Conservation (phyloP, 2,888 invertebrate species). For the Trissolcus japonicus region DNA sequence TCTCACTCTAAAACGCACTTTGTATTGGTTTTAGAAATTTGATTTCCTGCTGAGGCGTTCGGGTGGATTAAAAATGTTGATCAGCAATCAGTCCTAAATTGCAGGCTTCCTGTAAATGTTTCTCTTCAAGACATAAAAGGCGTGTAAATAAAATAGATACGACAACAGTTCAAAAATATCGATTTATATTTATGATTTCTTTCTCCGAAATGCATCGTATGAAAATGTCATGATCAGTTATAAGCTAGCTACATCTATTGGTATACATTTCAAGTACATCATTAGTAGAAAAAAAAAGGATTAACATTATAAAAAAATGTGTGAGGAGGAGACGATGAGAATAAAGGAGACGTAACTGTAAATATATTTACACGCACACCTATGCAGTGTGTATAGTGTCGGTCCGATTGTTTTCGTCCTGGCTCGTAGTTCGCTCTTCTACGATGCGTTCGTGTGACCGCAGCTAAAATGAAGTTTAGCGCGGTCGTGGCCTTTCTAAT, state of each 20-base stretch:
- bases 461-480: constrained; percentile 48
- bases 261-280: constrained; percentile 26
- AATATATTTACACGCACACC: constrained; percentile 52
- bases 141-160: too few species aligned
- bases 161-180: too few species aligned
- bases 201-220: constrained; percentile 26
- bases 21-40: too few species aligned
- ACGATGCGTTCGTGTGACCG: constrained; percentile 28
- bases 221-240: constrained; percentile 38
- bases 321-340: constrained; percentile 14
- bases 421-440: constrained; percentile 16
- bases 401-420: constrained; percentile 18
- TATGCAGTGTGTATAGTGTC: constrained; percentile 14
- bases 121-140: too few species aligned
- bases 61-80: too few species aligned
- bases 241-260: constrained; percentile 29
- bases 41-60: too few species aligned
- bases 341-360: constrained; percentile 34
- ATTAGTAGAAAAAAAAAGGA: constrained; percentile 18
- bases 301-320: constrained; percentile 14
- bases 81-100: too few species aligned
- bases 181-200: too few species aligned
- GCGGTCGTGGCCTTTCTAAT: constrained; percentile 50
- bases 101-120: too few species aligned
- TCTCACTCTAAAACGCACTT: too few species aligned